These are phyloP conservation scores for Micropoecilia bifurca DNA, from an alignment of 2,797 vertebrate species.

Conservation along the genomic window DNA sequence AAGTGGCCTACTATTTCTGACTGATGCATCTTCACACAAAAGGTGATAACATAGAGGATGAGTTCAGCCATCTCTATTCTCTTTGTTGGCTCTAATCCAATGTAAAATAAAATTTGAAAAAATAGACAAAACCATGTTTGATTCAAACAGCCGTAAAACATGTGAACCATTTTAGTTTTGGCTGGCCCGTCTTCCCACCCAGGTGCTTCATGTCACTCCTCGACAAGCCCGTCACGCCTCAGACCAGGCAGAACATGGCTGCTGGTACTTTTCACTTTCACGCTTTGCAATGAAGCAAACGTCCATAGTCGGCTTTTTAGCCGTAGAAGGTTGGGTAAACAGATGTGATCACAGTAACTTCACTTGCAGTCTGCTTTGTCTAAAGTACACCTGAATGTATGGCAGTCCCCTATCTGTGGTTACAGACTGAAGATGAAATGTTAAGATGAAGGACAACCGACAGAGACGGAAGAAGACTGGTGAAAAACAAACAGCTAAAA, in stretches of 20 bases:
- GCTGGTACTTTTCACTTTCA: constrained; percentile 77
- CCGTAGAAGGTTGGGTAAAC: constrained; percentile 55
- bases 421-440: constrained; percentile 36
- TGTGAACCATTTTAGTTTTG: constrained; percentile 30
- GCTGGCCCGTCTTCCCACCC: constrained; percentile 48
- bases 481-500: constrained; percentile 52
- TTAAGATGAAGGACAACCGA: constrained; percentile 42
- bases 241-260: constrained; percentile 65
- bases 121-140: constrained; percentile 50
- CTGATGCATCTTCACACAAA: background rate
- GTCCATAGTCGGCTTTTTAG: constrained; percentile 46
- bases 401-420: constrained; percentile 39
- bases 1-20: background rate
- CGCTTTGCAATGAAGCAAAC: constrained; percentile 69
- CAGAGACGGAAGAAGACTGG: constrained; percentile 28
- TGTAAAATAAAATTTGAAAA: constrained; percentile 4
- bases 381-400: constrained; percentile 66
- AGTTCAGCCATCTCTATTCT: constrained; percentile 50
- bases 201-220: constrained; percentile 61
- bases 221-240: constrained; percentile 61
- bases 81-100: constrained; percentile 47
- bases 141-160: constrained; percentile 54
- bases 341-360: constrained; percentile 63
- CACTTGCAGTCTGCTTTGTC: constrained; percentile 60
- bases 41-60: constrained; percentile 23